Base-by-base conservation (phyloP, 2,888 invertebrate genomes). In the Amphipyra tragopoginis region DNA sequence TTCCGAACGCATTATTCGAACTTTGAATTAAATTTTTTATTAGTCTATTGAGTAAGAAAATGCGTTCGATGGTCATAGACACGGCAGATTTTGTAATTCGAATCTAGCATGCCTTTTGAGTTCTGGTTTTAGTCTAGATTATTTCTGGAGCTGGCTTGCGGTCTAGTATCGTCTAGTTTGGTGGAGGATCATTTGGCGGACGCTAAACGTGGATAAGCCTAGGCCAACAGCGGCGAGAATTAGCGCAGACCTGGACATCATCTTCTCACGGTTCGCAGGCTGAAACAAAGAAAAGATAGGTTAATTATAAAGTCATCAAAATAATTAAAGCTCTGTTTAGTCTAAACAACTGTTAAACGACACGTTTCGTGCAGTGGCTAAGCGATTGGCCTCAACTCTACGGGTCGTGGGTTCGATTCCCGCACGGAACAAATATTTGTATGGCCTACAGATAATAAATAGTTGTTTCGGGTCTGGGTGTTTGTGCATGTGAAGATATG, bases 151-250 rank as follows among this genome's bases (percentile, higher is more conserved):
- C 43, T 49, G 65, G 15, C 33, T 55, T 26, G 26, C 13, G 56
- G 58, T 75, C 80, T 92, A 94, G 84, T 94, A 82, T 80, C 94
- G 84, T 79, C 93, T 89, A 72, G 91, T 85, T 72, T 95, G 95
- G 81, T 86, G 91, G 67, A 95, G 86, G 78, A 95, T 88, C 95
- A 96, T 95, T 80, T 96, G 96, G 80, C 96, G 96, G 53, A 96
- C 93, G 89, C 96, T 96, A 89, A 96, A 96, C 44, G 96, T 95
- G 65, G 96, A 96, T 0, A 96, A 86, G 15, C 95, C 96, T 21
- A 96, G 93, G 49, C 96, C 96, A 57, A 96, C 85, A 7, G 95
- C 93, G 6, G 96, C 96, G 63, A 96, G 88, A 57, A 95, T 87
- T 47, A 96, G 81, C 14, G 96, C 96, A 0, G 96, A 96, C 72